Percentiles rank a stretch among this genome's conserved stretches.
phyloP scores from a whole-genome alignment of 2,113 vertebrate species.

The Tonatia bakeri region DNA sequence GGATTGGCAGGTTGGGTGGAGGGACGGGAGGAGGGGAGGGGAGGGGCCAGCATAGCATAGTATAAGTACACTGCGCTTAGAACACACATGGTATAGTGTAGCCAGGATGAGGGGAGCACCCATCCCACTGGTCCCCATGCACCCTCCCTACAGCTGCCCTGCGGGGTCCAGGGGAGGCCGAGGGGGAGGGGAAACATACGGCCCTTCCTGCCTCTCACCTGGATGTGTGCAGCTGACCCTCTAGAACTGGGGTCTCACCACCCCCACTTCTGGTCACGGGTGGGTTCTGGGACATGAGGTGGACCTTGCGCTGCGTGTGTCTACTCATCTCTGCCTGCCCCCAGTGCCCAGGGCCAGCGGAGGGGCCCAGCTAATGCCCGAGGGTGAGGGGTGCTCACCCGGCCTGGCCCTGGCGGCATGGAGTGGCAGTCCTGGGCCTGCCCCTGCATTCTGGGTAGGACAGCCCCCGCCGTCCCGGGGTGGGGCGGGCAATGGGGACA shows the following conservation, averaged over 20 bases:
- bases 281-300: background rate
- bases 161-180: background rate
- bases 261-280: background rate
- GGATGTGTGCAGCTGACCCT: no score
- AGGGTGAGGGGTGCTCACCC: background rate
- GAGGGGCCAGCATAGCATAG: rapidly evolving
- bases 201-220: background rate
- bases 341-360: rapidly evolving
- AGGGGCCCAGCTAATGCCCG: background rate
- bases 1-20: background rate
- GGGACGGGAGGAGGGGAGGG: rapidly evolving
- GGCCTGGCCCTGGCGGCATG: rapidly evolving
- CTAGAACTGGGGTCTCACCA: rapidly evolving
- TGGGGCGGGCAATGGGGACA: background rate
- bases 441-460: rapidly evolving
- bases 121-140: background rate
- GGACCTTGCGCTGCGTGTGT: background rate
- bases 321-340: background rate
- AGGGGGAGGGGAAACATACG: no score
- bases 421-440: background rate
- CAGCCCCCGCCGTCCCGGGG: background rate
- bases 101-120: no score
- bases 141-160: background rate
- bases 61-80: no score
- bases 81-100: no score